A percentile compares a stretch with the other conserved stretches of the same genome.
These are phyloP conservation scores for Rhynchotus rufescens DNA, from an alignment of 2,797 vertebrate genomes.

Conservation along the genomic window DNA sequence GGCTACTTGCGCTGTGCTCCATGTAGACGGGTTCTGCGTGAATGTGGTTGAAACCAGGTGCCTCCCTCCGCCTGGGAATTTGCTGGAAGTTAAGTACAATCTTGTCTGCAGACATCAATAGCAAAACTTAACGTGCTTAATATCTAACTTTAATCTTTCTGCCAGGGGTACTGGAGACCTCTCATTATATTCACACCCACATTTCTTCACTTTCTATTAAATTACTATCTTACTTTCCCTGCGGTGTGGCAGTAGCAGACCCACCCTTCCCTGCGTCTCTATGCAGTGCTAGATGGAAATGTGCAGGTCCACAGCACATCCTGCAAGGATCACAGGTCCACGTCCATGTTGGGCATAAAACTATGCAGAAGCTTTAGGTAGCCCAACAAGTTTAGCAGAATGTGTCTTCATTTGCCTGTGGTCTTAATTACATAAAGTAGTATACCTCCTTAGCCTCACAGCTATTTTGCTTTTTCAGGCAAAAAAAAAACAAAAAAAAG, in stretches of 20 bases:
- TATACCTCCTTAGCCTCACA: not conserved
- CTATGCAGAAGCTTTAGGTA: not conserved
- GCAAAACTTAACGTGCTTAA: not conserved
- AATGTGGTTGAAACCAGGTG: not conserved
- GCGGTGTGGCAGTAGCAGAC: not conserved
- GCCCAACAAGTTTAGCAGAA: constrained; percentile 19
- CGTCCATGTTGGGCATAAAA: not conserved
- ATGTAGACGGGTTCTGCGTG: not conserved
- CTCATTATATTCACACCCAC: not conserved
- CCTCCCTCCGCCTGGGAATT: not conserved
- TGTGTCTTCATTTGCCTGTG: not conserved
- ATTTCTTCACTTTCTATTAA: not conserved
- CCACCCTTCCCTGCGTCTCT: not conserved
- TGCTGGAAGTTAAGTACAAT: not conserved
- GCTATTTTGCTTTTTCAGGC: not conserved
- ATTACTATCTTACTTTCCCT: not conserved
- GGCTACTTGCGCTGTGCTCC: not conserved
- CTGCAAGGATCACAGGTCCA: not conserved
- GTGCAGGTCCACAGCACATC: not conserved
- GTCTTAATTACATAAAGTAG: not conserved
- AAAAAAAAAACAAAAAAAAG: not conserved
- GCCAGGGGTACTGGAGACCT: not conserved
- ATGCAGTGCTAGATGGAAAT: not conserved
- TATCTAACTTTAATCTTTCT: not conserved
- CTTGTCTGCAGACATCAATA: not conserved